Conservation (phyloP, 2,888 invertebrate species). For the Busseola fusca region DNA sequence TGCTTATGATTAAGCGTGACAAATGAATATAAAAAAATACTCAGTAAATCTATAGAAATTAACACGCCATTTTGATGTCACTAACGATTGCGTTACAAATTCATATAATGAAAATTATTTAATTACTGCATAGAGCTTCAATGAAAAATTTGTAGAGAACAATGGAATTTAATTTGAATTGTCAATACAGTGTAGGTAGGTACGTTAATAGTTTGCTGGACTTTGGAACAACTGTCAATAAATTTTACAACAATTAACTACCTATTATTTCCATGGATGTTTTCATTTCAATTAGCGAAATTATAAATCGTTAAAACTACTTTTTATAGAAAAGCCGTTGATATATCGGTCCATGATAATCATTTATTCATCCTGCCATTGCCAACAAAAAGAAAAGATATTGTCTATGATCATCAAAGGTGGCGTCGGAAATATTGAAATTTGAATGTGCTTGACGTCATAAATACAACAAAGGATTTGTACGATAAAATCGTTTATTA, state of each 20-base stretch:
- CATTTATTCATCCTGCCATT: neutral
- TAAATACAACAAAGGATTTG: neutral
- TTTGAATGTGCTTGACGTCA: neutral
- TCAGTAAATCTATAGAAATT: neutral
- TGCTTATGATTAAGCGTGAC: neutral
- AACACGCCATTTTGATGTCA: neutral
- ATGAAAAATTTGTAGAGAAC: conserved; percentile 18
- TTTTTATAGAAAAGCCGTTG: neutral
- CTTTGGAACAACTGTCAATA: conserved; percentile 8
- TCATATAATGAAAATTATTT: neutral
- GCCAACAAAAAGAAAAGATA: neutral
- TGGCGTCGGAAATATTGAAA: conserved; percentile 10
- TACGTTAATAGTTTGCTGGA: conserved; percentile 1
- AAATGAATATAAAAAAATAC: neutral
- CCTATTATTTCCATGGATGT: neutral
- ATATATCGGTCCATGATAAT: neutral
- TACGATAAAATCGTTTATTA: conserved; percentile 11
- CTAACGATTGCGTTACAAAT: neutral
- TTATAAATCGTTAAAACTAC: neutral
- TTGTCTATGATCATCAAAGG: conserved; percentile 13
- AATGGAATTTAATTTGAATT: conserved; percentile 18
- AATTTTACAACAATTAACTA: neutral
- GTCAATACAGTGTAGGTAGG: neutral
- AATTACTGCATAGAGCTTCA: neutral
- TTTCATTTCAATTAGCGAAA: neutral